These are phyloP conservation scores for Anticlea derivata DNA, from an alignment of 2,888 invertebrate species.

Conservation along the genomic window DNA sequence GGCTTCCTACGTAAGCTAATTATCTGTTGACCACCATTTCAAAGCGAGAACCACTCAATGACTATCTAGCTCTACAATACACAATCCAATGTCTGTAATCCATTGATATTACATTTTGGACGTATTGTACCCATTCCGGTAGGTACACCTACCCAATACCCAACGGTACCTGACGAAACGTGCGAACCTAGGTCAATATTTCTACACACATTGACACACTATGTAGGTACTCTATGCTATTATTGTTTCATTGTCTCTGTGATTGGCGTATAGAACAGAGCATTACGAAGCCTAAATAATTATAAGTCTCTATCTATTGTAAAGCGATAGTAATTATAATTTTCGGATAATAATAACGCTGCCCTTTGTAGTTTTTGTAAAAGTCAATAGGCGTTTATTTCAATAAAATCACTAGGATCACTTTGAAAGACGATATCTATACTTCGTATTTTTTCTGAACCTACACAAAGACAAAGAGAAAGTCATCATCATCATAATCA, in stretches of 20 bases:
- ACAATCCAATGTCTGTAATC: background rate
- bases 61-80: no score
- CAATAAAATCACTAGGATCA: no score
- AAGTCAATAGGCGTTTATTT: no score
- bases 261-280: constrained; percentile 14
- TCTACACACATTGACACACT: constrained; percentile 22
- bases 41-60: no score
- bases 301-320: constrained; percentile 2
- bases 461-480: no score
- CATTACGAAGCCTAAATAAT: constrained; percentile 10
- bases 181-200: constrained; percentile 37
- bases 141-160: constrained; percentile 28
- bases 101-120: background rate
- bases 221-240: constrained; percentile 7
- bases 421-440: no score
- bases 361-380: constrained; percentile 1
- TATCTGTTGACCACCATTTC: no score
- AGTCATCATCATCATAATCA: no score
- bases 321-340: background rate
- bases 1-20: no score
- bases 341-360: background rate
- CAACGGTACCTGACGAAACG: constrained; percentile 30
- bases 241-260: constrained; percentile 24
- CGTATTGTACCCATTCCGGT: constrained; percentile 10
- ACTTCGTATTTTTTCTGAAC: no score